phyloP scores from a whole-genome alignment of 2,113 vertebrate genomes.

The Mandrillus leucophaeus region DNA sequence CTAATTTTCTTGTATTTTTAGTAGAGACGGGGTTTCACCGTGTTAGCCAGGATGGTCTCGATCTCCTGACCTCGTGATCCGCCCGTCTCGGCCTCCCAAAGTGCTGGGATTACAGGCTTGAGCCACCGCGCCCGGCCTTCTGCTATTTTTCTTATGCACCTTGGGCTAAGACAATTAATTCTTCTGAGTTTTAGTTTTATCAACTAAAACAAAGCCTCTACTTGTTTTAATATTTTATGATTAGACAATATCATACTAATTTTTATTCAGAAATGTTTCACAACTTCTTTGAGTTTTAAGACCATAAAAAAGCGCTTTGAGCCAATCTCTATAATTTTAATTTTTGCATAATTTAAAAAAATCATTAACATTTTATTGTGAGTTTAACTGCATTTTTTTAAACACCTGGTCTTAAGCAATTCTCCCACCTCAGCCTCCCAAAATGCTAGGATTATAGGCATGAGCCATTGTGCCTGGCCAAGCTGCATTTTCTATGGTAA shows the following conservation, averaged over 20 bases:
- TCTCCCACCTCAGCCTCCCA: no score
- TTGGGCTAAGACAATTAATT: neutral
- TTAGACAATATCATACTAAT: neutral
- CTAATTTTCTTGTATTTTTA: no score
- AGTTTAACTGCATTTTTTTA: neutral
- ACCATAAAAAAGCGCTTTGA: neutral
- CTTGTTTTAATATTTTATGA: neutral
- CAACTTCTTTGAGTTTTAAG: neutral
- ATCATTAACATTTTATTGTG: neutral
- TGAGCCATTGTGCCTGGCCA: no score
- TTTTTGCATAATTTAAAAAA: conserved; percentile 2
- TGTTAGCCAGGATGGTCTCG: no score
- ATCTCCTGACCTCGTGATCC: no score
- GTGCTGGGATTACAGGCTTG: no score
- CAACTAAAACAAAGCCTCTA: neutral
- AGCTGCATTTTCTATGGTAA: neutral
- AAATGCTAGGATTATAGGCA: no score
- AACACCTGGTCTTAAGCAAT: no score
- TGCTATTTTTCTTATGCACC: neutral
- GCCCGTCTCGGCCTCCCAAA: no score
- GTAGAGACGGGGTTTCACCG: no score
- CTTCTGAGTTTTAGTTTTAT: neutral
- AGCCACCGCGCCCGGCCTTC: no score
- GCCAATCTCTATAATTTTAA: neutral
- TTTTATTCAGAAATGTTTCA: neutral